Evolutionary conservation across 1,140 invertebrate genomes (phyloP).

Genomic region (Caligus rogercresseyi): DNA sequence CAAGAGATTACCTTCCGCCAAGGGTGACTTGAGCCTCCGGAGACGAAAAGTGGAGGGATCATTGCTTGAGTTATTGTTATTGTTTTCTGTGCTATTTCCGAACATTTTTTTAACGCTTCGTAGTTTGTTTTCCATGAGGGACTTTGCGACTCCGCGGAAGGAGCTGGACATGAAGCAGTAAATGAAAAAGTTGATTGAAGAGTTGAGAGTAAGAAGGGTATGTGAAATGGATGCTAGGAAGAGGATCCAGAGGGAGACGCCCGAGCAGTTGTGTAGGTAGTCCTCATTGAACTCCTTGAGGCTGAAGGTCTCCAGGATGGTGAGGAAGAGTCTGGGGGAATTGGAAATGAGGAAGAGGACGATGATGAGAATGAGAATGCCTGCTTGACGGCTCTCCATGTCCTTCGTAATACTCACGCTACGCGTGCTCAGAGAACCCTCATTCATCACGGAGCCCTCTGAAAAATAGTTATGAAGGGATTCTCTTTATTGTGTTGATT

Average conservation of each 20-base stretch:
- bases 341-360: conserved; percentile 16
- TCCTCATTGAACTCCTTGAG: not conserved
- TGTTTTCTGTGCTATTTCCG: not conserved
- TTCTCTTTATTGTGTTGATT: no score
- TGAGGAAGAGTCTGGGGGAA: conserved; percentile 1
- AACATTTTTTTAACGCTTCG: not conserved
- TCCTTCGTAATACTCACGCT: no score
- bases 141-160: conserved; percentile 28
- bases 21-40: no score
- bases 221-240: conserved; percentile 23
- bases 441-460: no score
- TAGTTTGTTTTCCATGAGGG: not conserved
- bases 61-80: no score
- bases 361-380: conserved; percentile 19
- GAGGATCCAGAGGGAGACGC: conserved; percentile 2
- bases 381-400: not conserved
- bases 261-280: not conserved
- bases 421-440: no score
- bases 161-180: conserved; percentile 39
- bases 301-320: not conserved
- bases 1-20: no score
- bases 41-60: no score
- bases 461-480: no score
- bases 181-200: conserved; percentile 36
- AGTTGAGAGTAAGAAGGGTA: conserved; percentile 29